Percentiles rank a stretch among this genome's conserved stretches.
Conservation (phyloP, 2,113 vertebrate genomes). For the Conger conger region DNA sequence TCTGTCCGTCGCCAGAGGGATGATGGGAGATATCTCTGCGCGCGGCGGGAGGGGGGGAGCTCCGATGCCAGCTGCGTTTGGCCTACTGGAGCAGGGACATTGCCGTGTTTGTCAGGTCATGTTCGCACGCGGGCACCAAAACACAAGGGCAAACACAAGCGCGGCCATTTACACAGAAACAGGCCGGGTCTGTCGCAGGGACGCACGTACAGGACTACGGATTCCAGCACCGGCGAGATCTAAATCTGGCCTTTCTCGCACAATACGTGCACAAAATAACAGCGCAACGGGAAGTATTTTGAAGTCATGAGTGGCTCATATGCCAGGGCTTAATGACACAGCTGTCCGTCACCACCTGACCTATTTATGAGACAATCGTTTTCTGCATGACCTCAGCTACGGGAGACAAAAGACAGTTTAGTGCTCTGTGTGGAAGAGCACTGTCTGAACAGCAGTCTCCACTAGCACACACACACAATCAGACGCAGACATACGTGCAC, state of each 20-base stretch:
- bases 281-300: not conserved
- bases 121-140: not conserved
- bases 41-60: not conserved
- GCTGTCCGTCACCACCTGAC: not conserved
- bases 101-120: slow-evolving; percentile 1
- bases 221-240: not conserved
- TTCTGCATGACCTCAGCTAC: not conserved
- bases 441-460: not conserved
- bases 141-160: not conserved
- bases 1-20: not conserved
- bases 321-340: not conserved
- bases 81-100: slow-evolving; percentile 1
- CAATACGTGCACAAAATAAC: not conserved
- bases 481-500: too few relatives aligned
- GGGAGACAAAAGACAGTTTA: not conserved
- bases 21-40: not conserved
- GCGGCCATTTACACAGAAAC: not conserved
- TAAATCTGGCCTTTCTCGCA: not conserved
- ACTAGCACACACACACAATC: not conserved
- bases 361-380: not conserved
- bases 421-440: not conserved
- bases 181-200: not conserved
- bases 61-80: not conserved
- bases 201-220: not conserved
- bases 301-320: not conserved